Base-by-base conservation (phyloP, 2,888 invertebrate species). In the Andrena praecox region DNA sequence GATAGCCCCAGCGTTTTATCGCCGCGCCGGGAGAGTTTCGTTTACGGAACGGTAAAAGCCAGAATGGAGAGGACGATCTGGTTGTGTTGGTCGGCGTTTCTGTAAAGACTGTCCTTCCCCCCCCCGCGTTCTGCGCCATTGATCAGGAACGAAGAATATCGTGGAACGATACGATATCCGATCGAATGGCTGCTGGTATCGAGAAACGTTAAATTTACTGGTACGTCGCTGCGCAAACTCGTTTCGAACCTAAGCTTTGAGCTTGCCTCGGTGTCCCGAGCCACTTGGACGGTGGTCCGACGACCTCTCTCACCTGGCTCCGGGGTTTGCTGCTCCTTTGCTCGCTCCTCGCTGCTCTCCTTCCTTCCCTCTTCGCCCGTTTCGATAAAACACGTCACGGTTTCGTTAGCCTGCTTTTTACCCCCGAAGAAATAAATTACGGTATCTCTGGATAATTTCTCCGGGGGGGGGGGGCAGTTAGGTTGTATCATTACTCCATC, bases 131-230 rank as follows among this genome's bases (percentile, higher is more conserved):
- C 71, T 82, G 76, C 80, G 24, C 80, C 80, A 75, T 88, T 88
- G 86, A 88, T 84, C 80, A 80, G 67, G 71, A 70, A 80, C 82
- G 79, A 54, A 66, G 77, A 74, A 80, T 81, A 87, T 85, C 84
- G 48, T 48, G 63, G 62, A 78, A 71, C 79, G 80, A 78, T 83
- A 83, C 75, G 82, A 83, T 85, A 83, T 84, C 77, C 78, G 82
- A 84, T 84, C 81, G 82, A 81, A 84, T 75, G 76, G 71, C 60
- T 50, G 70, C 76, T 63, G 77, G 70, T 85, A 87, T 87, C 80
- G 85, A 83, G 82, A 83, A 85, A 86, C 82, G 85, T 82, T 80
- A 86, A 87, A 87, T 89, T 86, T 85, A 86, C 73, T 82, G 81
- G 75, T 52, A 74, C 66, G 56, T 50, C 79, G 74, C 59, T 63